Conservation (phyloP, 2,113 vertebrate genomes). For the Pyrgilauda ruficollis region DNA sequence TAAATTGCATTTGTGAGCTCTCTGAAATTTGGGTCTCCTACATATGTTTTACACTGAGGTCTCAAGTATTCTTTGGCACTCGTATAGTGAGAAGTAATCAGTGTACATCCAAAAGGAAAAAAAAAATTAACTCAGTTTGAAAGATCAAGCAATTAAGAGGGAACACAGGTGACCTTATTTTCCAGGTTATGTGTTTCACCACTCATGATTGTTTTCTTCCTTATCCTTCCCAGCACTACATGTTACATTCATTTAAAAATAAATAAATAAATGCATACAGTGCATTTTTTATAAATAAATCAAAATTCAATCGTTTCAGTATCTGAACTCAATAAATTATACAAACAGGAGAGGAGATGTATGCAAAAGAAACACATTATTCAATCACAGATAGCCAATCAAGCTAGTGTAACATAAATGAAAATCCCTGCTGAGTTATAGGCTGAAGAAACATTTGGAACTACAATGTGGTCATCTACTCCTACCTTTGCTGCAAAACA, state of each 20-base stretch:
- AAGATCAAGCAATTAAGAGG: background rate
- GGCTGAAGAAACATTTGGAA: slow-evolving; percentile 7
- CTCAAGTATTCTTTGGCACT: background rate
- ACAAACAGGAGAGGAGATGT: background rate
- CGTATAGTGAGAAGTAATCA: background rate
- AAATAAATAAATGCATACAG: background rate
- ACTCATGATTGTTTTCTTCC: background rate
- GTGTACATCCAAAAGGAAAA: background rate
- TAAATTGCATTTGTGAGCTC: background rate
- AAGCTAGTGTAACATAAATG: background rate
- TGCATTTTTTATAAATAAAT: background rate
- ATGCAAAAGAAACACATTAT: background rate
- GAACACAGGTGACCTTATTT: background rate
- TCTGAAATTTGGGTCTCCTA: background rate
- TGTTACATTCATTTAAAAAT: background rate
- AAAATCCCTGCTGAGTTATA: slow-evolving; percentile 28
- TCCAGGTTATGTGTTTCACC: background rate
- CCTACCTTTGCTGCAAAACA: background rate
- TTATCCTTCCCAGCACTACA: background rate
- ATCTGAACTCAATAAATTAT: background rate
- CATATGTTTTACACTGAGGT: background rate
- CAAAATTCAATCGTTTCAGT: slow-evolving; percentile 35
- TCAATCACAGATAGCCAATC: slow-evolving; percentile 29
- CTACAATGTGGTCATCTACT: slow-evolving; percentile 2
- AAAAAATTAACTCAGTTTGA: background rate